Percentiles rank a stretch among this genome's conserved stretches.
Evolutionary conservation across 2,113 vertebrate species (phyloP).

Genomic region (Dasyurus viverrinus): DNA sequence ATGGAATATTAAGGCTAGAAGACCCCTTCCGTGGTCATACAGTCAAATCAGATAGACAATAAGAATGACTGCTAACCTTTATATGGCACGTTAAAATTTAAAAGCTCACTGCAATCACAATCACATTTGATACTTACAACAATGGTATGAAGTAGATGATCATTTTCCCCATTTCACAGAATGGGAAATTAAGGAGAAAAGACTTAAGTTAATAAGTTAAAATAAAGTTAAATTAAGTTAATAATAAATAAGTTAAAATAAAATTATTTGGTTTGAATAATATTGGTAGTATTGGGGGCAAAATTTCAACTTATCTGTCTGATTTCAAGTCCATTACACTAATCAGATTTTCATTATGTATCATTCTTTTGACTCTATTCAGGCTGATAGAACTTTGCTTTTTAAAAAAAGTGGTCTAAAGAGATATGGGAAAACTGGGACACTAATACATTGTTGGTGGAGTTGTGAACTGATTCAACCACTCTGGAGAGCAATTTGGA

Average conservation of each 20-base stretch:
- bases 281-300: too few species aligned
- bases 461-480: too few species aligned
- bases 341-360: background rate
- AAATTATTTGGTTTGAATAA: background rate
- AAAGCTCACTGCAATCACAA: background rate
- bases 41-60: background rate
- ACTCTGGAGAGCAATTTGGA: too few species aligned
- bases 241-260: too few species aligned
- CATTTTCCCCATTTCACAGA: background rate
- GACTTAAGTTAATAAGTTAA: background rate
- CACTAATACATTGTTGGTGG: too few species aligned
- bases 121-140: background rate
- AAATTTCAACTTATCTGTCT: too few species aligned
- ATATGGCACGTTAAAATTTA: background rate
- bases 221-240: background rate
- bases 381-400: background rate
- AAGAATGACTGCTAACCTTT: background rate
- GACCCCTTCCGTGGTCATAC: background rate
- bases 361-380: background rate
- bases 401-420: background rate
- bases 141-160: background rate
- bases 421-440: background rate
- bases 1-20: background rate
- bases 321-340: too few species aligned
- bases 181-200: background rate